Evolutionary conservation across 1,140 invertebrate genomes (phyloP), one percentile per base, ranked within the genome.

Genomic region (Saccostrea glomerata): DNA sequence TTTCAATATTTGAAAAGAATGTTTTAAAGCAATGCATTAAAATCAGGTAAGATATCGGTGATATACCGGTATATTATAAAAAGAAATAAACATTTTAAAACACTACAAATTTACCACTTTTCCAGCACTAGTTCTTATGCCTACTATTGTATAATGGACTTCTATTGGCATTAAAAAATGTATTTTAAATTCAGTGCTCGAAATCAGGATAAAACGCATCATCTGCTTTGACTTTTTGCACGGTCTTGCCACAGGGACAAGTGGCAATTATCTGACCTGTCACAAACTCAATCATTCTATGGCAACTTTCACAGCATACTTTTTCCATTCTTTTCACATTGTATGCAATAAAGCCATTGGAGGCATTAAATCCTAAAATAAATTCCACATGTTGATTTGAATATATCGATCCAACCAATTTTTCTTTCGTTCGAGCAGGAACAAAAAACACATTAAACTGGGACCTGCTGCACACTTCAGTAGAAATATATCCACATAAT

Each of bases 151-250:
- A n/a, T n/a, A n/a, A n/a, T n/a, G n/a, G n/a, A n/a, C n/a, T n/a
- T n/a, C n/a, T n/a, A n/a, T n/a, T n/a, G n/a, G n/a, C n/a, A n/a
- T n/a, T n/a, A n/a, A n/a, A n/a, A n/a, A n/a, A n/a, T n/a, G n/a
- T n/a, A n/a, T n/a, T n/a, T n/a, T n/a, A n/a, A n/a, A n/a, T n/a
- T n/a, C n/a, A n/a, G n/a, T n/a, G n/a, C n/a, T n/a, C n/a, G 25
- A 73, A 73, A 13, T 23, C 1, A 30, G 70, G 70, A 23, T 30
- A 73, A 13, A 73, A 73, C 6, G 12, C 25, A 73, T 73, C 66
- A 12, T 73, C 66, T 73, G 25, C 23, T 11, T 73, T 73, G n/a
- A 73, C 20, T 30, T 73, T 73, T 73, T 73, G 66, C n/a, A 73
- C 66, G n/a, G 2, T 73, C 5, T 73, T 3, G 6, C 66, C 66